Evolutionary conservation across 2,797 vertebrate genomes (phyloP).

Genomic region (Nyctibius grandis): DNA sequence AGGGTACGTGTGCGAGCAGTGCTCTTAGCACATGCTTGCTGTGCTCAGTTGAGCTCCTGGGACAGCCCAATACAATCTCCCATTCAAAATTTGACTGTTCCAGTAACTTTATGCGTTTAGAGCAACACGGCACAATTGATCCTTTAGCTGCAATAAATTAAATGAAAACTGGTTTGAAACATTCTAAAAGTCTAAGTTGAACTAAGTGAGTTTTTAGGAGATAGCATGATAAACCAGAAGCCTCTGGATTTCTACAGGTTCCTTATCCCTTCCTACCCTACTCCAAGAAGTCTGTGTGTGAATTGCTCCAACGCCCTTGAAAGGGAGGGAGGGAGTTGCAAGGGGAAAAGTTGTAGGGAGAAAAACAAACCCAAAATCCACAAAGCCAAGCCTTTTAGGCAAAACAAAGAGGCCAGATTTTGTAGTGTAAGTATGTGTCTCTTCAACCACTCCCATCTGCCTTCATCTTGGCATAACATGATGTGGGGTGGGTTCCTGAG

Average conservation of each 20-base stretch:
- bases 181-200: not conserved
- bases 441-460: not conserved
- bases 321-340: not conserved
- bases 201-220: not conserved
- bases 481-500: not conserved
- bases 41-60: not conserved
- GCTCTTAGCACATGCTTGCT: not conserved
- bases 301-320: not conserved
- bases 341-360: not conserved
- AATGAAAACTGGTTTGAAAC: not conserved
- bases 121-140: not conserved
- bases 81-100: not conserved
- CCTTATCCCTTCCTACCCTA: not conserved
- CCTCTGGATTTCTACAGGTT: not conserved
- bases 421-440: not conserved
- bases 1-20: not conserved
- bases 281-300: not conserved
- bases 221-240: not conserved
- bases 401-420: not conserved
- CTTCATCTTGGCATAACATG: not conserved
- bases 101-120: not conserved
- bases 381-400: not conserved
- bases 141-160: not conserved
- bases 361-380: not conserved
- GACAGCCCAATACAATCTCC: not conserved